Percentiles rank a stretch among this genome's conserved stretches.
Conservation (phyloP, 1,140 invertebrate genomes). For the Sinella curviseta region DNA sequence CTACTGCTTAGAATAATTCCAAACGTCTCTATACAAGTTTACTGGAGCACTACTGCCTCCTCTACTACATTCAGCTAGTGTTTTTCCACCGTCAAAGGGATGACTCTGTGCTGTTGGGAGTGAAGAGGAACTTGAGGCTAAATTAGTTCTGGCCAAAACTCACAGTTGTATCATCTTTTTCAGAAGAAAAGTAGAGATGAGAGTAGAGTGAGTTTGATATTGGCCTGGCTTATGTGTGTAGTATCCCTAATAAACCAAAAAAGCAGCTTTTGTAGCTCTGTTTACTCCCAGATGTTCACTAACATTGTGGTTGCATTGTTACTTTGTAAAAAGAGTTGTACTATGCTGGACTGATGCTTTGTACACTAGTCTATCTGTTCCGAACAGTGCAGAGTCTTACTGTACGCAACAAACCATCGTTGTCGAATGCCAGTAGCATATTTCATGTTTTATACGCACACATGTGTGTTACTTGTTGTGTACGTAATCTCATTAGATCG, state of each 20-base stretch:
- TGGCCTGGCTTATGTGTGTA: not conserved
- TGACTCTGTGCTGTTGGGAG: not conserved
- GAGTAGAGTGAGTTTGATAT: not conserved
- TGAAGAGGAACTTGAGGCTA: conserved; percentile 14
- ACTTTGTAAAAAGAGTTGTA: not conserved
- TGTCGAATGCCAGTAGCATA: not conserved
- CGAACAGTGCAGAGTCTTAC: not conserved
- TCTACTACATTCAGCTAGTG: not conserved
- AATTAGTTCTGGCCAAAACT: conserved; percentile 12
- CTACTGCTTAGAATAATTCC: not conserved
- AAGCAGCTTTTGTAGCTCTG: not conserved
- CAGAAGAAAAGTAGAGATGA: not conserved
- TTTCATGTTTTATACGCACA: conserved; percentile 15
- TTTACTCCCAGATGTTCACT: conserved; percentile 25
- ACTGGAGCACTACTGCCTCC: not conserved
- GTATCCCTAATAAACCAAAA: no score
- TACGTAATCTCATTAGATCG: conserved; percentile 41
- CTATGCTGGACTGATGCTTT: not conserved
- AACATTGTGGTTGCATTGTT: conserved; percentile 23
- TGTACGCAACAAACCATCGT: not conserved
- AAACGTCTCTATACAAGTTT: not conserved
- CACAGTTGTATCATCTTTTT: not conserved
- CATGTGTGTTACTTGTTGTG: not conserved
- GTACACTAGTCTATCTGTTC: not conserved
- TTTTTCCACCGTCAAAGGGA: not conserved